Evolutionary conservation across 1,140 invertebrate genomes (phyloP), one percentile per base, ranked within the genome.

Genomic region (Paracyclopina nana): DNA sequence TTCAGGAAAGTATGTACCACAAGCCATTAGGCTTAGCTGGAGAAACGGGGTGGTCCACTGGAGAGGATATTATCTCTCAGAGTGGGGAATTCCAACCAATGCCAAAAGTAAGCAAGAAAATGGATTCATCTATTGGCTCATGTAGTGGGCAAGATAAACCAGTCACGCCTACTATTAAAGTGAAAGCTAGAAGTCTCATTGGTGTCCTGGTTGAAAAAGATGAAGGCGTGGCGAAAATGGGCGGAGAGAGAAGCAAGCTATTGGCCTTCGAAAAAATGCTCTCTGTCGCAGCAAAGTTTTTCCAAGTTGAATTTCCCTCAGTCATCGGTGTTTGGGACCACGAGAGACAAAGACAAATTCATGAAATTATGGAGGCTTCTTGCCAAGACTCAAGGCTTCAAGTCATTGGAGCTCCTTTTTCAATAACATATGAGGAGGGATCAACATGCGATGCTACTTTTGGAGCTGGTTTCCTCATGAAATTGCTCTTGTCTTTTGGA

Each of bases 41-140:
- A n/a, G n/a, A n/a, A n/a, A n/a, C n/a, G n/a, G n/a, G n/a, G n/a
- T n/a, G n/a, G n/a, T n/a, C n/a, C n/a, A 38, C n/a, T 8, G 34
- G 34, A 9, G 4, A n/a, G n/a, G 20, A 38, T 38, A 38, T n/a
- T 38, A 48, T 48, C 24, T 12, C 16, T n/a, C 16, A 29, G 14
- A 48, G 45, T 18, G 12, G n/a, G 27, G 45, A 48, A 48, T 48
- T 48, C 45, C 45, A 48, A 28, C 28, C 45, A 11, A 27, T 48
- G 34, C 14, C 34, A 9, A 20, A 20, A n/a, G 14, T 20, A 9
- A 38, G 20, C 9, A 38, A 38, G 5, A 8, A 38, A 38, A 38
- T 20, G 34, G 34, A 38, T 20, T 38, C 34, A 38, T 8, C 34
- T 16, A n/a, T n/a, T n/a, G n/a, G n/a, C n/a, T n/a, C n/a, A 16